phyloP scores from a whole-genome alignment of 1,140 invertebrate genomes.

The Anastrepha obliqua region DNA sequence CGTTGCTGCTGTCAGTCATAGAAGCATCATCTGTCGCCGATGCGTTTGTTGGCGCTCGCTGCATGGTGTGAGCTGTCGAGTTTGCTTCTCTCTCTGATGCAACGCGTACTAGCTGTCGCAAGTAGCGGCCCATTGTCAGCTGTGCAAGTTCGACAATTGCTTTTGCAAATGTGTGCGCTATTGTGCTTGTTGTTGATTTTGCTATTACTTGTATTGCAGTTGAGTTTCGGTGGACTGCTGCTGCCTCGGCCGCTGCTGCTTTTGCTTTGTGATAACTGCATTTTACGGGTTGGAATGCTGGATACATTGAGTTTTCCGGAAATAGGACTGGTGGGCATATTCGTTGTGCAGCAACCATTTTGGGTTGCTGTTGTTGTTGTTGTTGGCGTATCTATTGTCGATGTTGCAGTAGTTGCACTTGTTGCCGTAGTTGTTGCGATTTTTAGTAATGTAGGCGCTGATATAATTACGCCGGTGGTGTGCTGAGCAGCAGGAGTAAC shows the following conservation, averaged over 20 bases:
- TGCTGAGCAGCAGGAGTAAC: neutral
- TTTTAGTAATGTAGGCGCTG: neutral
- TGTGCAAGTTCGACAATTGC: neutral
- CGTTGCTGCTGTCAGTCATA: neutral
- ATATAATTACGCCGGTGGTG: neutral
- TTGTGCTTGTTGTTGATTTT: conserved; percentile 33
- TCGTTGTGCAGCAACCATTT: neutral
- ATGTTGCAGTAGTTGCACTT: neutral
- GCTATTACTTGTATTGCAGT: conserved; percentile 12
- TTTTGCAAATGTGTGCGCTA: neutral
- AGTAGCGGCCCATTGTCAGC: neutral
- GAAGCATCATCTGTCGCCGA: neutral
- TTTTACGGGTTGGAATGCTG: neutral
- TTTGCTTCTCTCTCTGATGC: neutral
- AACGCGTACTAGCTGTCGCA: too few species aligned
- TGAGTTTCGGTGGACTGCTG: neutral
- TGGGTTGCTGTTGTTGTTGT: neutral
- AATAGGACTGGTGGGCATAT: conserved; percentile 12
- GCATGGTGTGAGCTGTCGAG: neutral
- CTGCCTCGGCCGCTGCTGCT: conserved; percentile 43
- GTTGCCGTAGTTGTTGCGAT: neutral
- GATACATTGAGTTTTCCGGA: neutral
- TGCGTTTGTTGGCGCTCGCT: neutral
- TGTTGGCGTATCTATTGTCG: neutral
- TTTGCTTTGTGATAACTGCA: neutral